Evolutionary conservation across 2,888 invertebrate species (phyloP), one percentile per base, ranked within the genome.

Genomic region (Dicyrtoma fusca): DNA sequence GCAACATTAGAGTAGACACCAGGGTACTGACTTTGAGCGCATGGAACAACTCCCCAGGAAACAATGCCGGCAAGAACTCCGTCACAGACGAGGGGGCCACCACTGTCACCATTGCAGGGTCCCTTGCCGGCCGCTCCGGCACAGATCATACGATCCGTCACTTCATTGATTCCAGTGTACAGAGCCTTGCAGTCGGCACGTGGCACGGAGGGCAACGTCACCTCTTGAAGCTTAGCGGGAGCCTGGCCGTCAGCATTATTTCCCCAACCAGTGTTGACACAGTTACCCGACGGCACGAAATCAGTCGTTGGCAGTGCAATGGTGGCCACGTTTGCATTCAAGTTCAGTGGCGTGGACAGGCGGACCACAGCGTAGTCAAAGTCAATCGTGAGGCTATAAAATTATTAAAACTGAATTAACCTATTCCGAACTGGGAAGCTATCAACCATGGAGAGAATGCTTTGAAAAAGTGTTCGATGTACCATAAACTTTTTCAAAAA

Each of bases 1-100:
- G 53, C 53, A 53, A 53, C 53, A 19, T 53, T 17, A 2, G 53
- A n/a, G 21, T 17, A 53, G 10, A 53, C 53, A 17, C 53, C 53
- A 1, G 53, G 53, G 19, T 53, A 53, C 2, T 49, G 49, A 49
- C 4, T 17, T 17, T 53, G 14, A 14, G 17, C 53, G 19, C 53
- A 53, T 8, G 53, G 53, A 1, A 8, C 2, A 2, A 11, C 8
- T 17, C 53, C 53, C 53, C 53, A 53, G 4, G 53, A 53, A 1
- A 53, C 53, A 10, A 53, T 2, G 2, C 53, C 53, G 10, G 53
- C 53, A 21, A 53, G 21, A 10, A 17, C 53, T 3, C 21, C 53
- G 10, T 53, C 19, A 53, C 53, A 53, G 2, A 53, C 19, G 8
- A 53, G 19, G n/a, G 53, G 53, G 17, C 53, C 53, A 14, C 53